Evolutionary conservation across 2,797 vertebrate genomes (phyloP), one percentile per base, ranked within the genome.

Genomic region (Peromyscus nudipes): DNA sequence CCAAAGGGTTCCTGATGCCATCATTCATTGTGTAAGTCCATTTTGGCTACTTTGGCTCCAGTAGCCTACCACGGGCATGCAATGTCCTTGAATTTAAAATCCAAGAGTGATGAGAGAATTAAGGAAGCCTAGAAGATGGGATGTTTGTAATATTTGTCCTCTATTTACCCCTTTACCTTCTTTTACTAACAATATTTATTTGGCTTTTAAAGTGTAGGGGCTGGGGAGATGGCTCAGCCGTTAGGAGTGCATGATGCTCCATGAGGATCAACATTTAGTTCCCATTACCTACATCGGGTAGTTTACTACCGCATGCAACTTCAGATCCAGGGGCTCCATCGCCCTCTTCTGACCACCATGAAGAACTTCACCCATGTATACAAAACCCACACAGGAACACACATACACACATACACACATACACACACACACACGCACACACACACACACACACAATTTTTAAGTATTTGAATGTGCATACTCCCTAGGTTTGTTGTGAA

Each of bases 111-210:
- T 43, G 6, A 43, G 27, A 83, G 43, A 76, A 93, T 34, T 88
- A 27, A 2, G 57, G 10, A 37, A 95, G 31, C 43, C 57, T n/a
- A 49, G 43, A 23, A 5, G 57, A 62, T 46, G 23, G 12, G 14
- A 64, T 25, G 21, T 62, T 46, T 75, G 13, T 12, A 75, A 25
- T 34, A 5, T 40, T 5, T 14, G 79, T 14, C 29, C 4, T 91
- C 25, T 67, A 40, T 14, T 80, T 86, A 67, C 6, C 43, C 31
- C 76, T 31, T 67, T 60, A n/a, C 21, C 92, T 7, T 4, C 21
- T 82, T 65, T 89, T 65, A 87, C 67, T 82, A 81, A 75, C 81
- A 55, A 64, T 76, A 49, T n/a, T 87, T 87, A 40, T 84, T 71
- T 80, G 86, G 14, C 75, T 83, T 90, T 37, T 67, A 60, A 89